These are phyloP conservation scores for Sericinus montela DNA, from an alignment of 2,888 invertebrate species.

Conservation along the genomic window DNA sequence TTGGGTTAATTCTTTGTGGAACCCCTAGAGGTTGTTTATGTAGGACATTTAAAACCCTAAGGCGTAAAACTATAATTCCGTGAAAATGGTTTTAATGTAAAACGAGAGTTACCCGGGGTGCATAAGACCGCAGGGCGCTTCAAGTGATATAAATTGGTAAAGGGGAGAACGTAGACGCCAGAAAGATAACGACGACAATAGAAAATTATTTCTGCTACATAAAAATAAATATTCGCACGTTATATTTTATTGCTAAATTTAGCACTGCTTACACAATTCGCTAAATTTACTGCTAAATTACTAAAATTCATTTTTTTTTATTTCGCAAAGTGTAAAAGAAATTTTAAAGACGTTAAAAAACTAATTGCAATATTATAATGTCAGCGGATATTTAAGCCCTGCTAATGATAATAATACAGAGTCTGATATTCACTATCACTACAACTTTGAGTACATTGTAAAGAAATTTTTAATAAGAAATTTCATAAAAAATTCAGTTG, in stretches of 20 bases:
- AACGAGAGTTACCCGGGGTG: conserved; percentile 23
- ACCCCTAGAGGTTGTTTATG: conserved; percentile 14
- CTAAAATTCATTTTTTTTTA: no score
- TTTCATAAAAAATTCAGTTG: no score
- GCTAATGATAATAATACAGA: no score
- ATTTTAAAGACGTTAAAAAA: no score
- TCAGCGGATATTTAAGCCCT: no score
- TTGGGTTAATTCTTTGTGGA: neutral
- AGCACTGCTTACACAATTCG: no score
- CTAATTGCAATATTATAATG: no score
- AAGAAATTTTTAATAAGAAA: no score
- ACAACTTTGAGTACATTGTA: no score
- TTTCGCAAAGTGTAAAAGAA: no score
- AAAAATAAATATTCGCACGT: conserved; percentile 5
- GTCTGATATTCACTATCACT: no score
- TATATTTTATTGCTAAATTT: neutral
- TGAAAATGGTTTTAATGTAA: conserved; percentile 29
- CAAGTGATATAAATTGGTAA: conserved; percentile 29
- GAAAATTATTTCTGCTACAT: conserved; percentile 11
- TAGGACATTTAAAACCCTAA: conserved; percentile 9
- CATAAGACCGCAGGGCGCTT: conserved; percentile 22
- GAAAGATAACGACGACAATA: conserved; percentile 13
- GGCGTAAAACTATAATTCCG: conserved; percentile 22
- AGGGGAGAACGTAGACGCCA: conserved; percentile 20
- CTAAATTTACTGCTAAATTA: no score